Evolutionary conservation across 1,140 invertebrate species (phyloP).

Genomic region (Tetragonula clypearis): DNA sequence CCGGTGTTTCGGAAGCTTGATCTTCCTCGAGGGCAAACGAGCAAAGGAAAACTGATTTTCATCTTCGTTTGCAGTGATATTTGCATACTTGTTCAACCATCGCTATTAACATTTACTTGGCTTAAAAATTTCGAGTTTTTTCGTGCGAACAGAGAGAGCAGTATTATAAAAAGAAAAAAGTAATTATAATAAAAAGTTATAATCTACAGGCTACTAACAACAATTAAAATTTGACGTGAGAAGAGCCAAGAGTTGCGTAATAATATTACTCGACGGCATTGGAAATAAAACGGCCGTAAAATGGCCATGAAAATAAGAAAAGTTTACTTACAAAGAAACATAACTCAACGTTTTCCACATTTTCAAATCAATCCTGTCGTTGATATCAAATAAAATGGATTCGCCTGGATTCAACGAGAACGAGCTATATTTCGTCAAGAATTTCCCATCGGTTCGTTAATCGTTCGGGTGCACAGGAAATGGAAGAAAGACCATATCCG

Average conservation of each 20-base stretch:
- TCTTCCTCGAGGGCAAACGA: background rate
- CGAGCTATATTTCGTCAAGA: background rate
- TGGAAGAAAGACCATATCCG: background rate
- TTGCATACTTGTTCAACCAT: background rate
- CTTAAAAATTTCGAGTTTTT: constrained; percentile 46
- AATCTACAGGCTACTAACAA: background rate
- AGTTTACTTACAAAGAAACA: constrained; percentile 4
- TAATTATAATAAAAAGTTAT: no score
- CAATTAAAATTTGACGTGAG: background rate
- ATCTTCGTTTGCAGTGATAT: background rate
- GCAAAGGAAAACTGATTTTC: background rate
- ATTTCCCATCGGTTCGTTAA: constrained; percentile 6
- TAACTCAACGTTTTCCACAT: background rate
- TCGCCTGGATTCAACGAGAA: background rate
- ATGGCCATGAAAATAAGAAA: background rate
- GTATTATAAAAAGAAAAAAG: background rate
- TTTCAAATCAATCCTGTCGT: background rate
- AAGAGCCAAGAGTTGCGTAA: background rate
- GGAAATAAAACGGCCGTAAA: background rate
- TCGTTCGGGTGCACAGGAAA: background rate
- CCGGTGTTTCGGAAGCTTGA: background rate
- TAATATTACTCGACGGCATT: background rate
- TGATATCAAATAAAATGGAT: background rate
- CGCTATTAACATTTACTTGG: background rate
- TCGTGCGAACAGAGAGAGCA: constrained; percentile 15